Evolutionary conservation across 2,797 vertebrate species (phyloP).

Genomic region (Brachyrhaphis roseni): DNA sequence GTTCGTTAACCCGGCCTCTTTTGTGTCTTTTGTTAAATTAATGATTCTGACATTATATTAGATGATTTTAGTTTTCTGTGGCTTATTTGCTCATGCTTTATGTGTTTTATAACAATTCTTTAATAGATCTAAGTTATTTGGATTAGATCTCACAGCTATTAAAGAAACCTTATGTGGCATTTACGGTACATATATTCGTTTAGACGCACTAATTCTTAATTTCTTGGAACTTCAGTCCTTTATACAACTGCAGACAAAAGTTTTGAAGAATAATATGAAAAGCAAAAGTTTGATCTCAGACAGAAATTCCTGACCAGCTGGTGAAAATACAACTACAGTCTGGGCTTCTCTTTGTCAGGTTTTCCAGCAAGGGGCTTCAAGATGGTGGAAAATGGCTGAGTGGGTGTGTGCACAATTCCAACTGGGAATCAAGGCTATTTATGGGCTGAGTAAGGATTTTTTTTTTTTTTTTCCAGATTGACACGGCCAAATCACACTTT

Average conservation of each 20-base stretch:
- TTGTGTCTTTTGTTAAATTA: neutral
- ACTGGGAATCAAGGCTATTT: conserved; percentile 45
- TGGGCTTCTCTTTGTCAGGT: conserved; percentile 16
- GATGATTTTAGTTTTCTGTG: neutral
- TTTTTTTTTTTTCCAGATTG: neutral
- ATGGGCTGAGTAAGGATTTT: conserved; percentile 21
- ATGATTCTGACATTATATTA: neutral
- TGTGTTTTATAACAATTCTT: neutral
- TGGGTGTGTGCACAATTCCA: conserved; percentile 36
- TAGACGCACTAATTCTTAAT: neutral
- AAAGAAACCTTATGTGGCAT: neutral
- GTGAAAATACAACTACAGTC: conserved; percentile 30
- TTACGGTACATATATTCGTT: neutral
- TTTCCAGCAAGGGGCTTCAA: conserved; percentile 36
- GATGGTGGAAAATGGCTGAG: conserved; percentile 31
- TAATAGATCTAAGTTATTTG: neutral
- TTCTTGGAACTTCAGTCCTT: too few species aligned
- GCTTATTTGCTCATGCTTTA: neutral
- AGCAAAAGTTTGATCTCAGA: neutral
- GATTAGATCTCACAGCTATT: neutral
- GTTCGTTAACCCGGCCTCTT: neutral
- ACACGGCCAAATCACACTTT: conserved; percentile 11
- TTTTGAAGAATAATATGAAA: neutral
- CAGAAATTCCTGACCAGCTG: neutral
- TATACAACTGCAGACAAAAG: neutral